Percentiles rank a stretch among this genome's conserved stretches.
These are phyloP conservation scores for Neomorphus geoffroyi DNA, from an alignment of 2,797 vertebrate genomes.

Conservation along the genomic window DNA sequence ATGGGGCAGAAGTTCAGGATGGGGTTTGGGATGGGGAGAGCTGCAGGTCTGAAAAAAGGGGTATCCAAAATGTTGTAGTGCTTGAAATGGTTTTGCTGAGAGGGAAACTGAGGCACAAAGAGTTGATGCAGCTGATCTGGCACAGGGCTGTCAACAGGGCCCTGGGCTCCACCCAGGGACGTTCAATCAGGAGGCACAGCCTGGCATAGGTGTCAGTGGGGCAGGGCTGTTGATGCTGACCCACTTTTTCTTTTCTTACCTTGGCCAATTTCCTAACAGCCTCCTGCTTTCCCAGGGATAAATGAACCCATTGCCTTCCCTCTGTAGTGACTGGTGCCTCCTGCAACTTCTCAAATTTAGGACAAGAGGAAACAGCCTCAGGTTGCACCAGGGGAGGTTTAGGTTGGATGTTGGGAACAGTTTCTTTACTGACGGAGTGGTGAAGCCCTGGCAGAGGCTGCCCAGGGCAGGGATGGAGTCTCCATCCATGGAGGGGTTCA, in stretches of 20 bases:
- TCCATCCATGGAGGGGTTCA: too few species aligned
- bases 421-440: too few species aligned
- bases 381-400: too few species aligned
- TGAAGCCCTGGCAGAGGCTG: too few species aligned
- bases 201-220: fast-evolving
- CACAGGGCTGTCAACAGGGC: fast-evolving
- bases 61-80: neutral
- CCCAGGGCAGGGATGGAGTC: too few species aligned
- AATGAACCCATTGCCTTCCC: fast-evolving
- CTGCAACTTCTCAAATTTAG: neutral
- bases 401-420: too few species aligned
- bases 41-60: neutral
- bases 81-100: neutral
- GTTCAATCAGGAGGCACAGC: neutral
- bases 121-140: fast-evolving
- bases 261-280: neutral
- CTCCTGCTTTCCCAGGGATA: neutral
- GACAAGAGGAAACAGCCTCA: too few species aligned
- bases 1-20: fast-evolving
- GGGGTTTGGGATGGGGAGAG: neutral
- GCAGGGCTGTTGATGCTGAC: neutral
- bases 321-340: fast-evolving
- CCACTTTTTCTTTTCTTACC: neutral
- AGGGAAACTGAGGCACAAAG: neutral
- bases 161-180: fast-evolving